These are phyloP conservation scores for Xanthorhoe designata DNA, from an alignment of 2,888 invertebrate species.

Conservation along the genomic window DNA sequence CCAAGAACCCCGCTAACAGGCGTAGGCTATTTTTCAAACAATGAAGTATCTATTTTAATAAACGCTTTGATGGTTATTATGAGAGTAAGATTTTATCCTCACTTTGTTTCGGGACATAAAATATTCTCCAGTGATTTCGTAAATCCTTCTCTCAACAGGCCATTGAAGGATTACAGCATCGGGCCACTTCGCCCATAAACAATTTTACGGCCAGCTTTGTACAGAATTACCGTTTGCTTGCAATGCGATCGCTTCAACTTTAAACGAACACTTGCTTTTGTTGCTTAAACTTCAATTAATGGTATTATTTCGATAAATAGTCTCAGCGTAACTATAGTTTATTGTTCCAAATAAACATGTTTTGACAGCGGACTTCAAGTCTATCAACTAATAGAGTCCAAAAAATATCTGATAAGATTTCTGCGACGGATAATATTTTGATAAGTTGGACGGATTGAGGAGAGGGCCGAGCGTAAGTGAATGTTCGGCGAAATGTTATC, in stretches of 20 bases:
- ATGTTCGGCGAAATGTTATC: conserved; percentile 27
- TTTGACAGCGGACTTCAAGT: background rate
- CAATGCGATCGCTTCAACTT: conserved; percentile 50
- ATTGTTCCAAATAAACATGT: conserved; percentile 10
- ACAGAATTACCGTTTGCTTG: conserved; percentile 52
- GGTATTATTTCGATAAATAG: background rate
- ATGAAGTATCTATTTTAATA: conserved; percentile 7
- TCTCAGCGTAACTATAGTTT: background rate
- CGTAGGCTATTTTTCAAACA: background rate
- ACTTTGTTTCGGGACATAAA: conserved; percentile 24
- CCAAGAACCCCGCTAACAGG: background rate
- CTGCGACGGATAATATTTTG: background rate
- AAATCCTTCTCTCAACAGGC: conserved; percentile 56
- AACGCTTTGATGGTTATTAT: conserved; percentile 11
- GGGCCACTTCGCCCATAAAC: conserved; percentile 58
- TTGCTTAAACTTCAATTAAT: conserved; percentile 7
- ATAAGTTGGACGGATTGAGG: background rate
- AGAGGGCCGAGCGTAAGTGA: conserved; percentile 7
- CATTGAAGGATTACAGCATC: conserved; percentile 56
- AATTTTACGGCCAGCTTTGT: conserved; percentile 60
- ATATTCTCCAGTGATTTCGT: conserved; percentile 37
- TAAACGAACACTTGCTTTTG: conserved; percentile 39
- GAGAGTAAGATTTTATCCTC: conserved; percentile 12
- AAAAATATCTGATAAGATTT: background rate
- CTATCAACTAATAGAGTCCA: background rate